Evolutionary conservation across 2,113 vertebrate genomes (phyloP), one percentile per base, ranked within the genome.

Genomic region (Syngnathoides biaculeatus): DNA sequence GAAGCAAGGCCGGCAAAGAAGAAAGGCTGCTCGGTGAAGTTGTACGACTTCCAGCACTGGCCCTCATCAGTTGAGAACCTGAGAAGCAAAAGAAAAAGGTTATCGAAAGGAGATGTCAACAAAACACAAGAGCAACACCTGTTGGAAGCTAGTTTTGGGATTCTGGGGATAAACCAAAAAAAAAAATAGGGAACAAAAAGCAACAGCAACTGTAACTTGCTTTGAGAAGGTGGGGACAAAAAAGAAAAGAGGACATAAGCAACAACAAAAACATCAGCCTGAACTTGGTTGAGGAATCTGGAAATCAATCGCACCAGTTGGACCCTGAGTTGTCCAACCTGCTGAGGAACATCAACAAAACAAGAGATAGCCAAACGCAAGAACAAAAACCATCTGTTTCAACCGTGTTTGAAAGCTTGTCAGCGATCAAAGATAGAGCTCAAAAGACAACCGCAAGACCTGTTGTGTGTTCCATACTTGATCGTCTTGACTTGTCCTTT

Each of bases 61-160:
- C 93, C 93, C 52, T 93, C 93, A 7, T 93, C 93, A 11, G 93
- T 92, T 56, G 93, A 93, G 74, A 93, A 93, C 72, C 92, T 93
- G 83, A 40, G n/a, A 7, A 24, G 50, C 8, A 48, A 8, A 17
- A 14, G 3, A 8, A 27, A 8, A 63, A 39, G 26, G 19, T 38
- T 19, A 30, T 30, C 7, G 6, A 10, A n/a, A 26, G 14, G 15
- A 15, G 45, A 19, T 47, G 14, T 47, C 15, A 15, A 45, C 5
- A 45, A 17, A 45, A 15, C 4, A 45, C 14, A 15, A 45, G 30
- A 35, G 43, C 14, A 45, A 15, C 43, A 19, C 15, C 45, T 17
- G 3, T 47, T 19, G 45, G 14, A 47, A 47, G 4, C 45, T 47
- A 17, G 45, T 15, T 15, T 47, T 47, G 17, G 43, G 14, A 45